Evolutionary conservation across 1,140 invertebrate genomes (phyloP), one percentile per base, ranked within the genome.

Genomic region (Caenorhabditis latens): DNA sequence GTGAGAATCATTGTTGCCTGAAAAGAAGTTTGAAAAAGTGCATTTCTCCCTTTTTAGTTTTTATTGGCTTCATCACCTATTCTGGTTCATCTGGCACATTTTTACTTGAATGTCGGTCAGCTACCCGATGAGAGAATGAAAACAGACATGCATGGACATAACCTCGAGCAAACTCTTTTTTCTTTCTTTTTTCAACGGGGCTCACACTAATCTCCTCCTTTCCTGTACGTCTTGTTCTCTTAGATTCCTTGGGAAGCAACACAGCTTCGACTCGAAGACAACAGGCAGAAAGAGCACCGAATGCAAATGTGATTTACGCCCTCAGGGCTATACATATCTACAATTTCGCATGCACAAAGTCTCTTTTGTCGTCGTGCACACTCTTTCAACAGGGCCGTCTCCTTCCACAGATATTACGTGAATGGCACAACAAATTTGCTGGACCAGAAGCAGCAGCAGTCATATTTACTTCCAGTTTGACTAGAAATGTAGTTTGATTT

Each of bases 241-340:
- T 79, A 79, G 71, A 50, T 79, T 79, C 46, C 24, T 48, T 50
- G 32, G 40, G 40, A 58, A 58, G n/a, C 50, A n/a, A 14, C 55
- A 14, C 14, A 14, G 32, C 32, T 32, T 32, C 32, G 63, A 13
- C 21, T n/a, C 71, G 71, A 79, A 48, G 71, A 79, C 71, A 79
- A 50, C 43, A 63, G 61, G 61, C 61, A 42, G 53, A 79, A 79
- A 79, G 71, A 79, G 71, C 71, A 79, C 71, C 46, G 46, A 79
- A 79, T 79, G 71, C 71, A 79, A 79, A 79, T 79, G 71, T 79
- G 71, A 79, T 79, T 79, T 79, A 79, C 71, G 71, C 71, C 71
- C 71, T 79, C 71, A 79, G 71, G 71, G 71, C 71, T 50, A 79
- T 79, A 79, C 71, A 79, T 79, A 79, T 79, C 71, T 79, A 79